Evolutionary conservation across 1,140 invertebrate genomes (phyloP), one percentile per base, ranked within the genome.

Genomic region (Drosophila lacertosa): DNA sequence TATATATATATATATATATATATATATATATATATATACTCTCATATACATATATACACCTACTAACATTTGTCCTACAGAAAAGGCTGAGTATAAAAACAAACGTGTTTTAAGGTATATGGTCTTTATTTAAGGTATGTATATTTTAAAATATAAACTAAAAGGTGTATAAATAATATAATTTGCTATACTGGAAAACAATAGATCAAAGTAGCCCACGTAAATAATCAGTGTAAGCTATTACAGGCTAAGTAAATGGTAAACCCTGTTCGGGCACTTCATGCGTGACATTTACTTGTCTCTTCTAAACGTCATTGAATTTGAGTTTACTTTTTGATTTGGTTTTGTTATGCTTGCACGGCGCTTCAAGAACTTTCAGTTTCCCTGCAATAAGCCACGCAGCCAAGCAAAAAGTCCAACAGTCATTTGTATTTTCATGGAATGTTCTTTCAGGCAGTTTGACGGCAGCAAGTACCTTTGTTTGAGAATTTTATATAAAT

Each of bases 401-500:
- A 73, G 63, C 33, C 59, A 63, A 60, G 59, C 69, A 77, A 59
- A 79, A 39, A 60, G 77, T 32, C 48, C 39, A 59, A 77, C 80
- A 80, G 60, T 55, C 67, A 50, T 69, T 55, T 63, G 48, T 69
- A 69, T 63, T 64, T 55, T 26, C 32, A 70, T 45, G 60, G 65
- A 68, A 68, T 68, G 48, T 68, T 63, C 58, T 62, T 68, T 63
- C 60, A 70, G 67, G 39, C 60, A 70, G 59, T 50, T 70, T 70
- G 50, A 48, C 50, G 59, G 33, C 32, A 66, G 74, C 66, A 89
- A 88, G 83, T 82, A 79, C 83, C 75, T 83, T 88, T 89, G 88
- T 89, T 88, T 89, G 83, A 75, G 84, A 68, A 89, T 83, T 83
- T 89, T 47, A 68, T 68, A 78, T 75, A 89, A 88, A 88, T 88